Evolutionary conservation across 2,888 invertebrate species (phyloP).

Genomic region (Chloromyia formosa): DNA sequence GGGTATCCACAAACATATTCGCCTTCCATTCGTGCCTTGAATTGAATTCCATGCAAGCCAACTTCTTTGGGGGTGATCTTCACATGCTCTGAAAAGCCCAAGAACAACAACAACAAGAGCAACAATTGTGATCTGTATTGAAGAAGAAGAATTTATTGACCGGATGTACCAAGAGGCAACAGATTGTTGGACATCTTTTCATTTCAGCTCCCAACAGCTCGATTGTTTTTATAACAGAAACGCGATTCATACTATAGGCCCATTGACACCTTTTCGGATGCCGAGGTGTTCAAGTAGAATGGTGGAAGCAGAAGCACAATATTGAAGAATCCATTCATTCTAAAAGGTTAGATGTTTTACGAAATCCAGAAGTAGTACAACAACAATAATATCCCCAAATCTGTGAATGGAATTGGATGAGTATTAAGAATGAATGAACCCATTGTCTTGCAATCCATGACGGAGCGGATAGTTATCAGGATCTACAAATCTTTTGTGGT

Average conservation of each 20-base stretch:
- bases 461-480: conserved; percentile 5
- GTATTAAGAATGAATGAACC: conserved; percentile 41
- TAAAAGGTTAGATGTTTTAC: not conserved
- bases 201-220: not conserved
- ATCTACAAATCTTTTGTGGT: conserved; percentile 5
- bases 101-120: too few relatives aligned
- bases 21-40: not conserved
- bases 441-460: conserved; percentile 35
- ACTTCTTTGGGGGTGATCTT: not conserved
- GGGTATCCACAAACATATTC: not conserved
- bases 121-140: not conserved
- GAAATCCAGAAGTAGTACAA: conserved; percentile 28
- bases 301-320: not conserved
- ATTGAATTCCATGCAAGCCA: not conserved
- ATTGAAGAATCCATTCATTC: conserved; percentile 16
- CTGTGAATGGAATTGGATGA: conserved; percentile 40
- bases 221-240: conserved; percentile 39
- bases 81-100: not conserved
- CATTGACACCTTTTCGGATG: conserved; percentile 45
- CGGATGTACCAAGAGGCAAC: conserved; percentile 39
- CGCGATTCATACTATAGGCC: conserved; percentile 1
- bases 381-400: conserved; percentile 16
- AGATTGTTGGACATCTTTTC: not conserved
- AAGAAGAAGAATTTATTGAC: conserved; percentile 40
- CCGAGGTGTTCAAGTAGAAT: not conserved